phyloP scores from a whole-genome alignment of 2,888 invertebrate genomes.

The Drosophila kuntzei region DNA sequence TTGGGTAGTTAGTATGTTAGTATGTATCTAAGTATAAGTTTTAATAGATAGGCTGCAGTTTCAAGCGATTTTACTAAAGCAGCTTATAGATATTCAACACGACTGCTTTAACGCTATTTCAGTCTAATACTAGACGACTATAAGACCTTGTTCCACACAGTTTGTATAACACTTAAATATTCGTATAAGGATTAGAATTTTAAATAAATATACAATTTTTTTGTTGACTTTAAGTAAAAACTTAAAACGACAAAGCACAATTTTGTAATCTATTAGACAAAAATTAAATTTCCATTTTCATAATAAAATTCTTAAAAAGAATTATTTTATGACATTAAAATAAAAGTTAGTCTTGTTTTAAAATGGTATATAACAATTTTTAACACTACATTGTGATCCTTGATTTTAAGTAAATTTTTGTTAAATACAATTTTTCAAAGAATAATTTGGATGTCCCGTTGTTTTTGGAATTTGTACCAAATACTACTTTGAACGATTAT shows the following conservation, averaged over 20 bases:
- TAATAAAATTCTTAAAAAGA: no score
- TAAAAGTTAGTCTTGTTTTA: no score
- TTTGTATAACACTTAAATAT: slow-evolving; percentile 19
- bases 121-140: slow-evolving; percentile 72
- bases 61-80: slow-evolving; percentile 41
- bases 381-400: no score
- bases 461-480: not conserved
- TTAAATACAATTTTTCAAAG: not conserved
- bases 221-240: no score
- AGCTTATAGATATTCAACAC: slow-evolving; percentile 16
- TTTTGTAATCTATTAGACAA: no score
- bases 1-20: slow-evolving; percentile 16
- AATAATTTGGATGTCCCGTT: not conserved
- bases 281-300: no score
- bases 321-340: no score
- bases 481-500: not conserved
- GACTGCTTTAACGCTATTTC: slow-evolving; percentile 46
- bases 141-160: slow-evolving; percentile 29
- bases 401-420: not conserved
- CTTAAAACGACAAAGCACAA: no score
- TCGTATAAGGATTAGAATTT: no score
- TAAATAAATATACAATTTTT: no score
- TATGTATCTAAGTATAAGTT: slow-evolving; percentile 10
- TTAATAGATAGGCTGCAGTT: slow-evolving; percentile 17
- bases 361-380: no score